Evolutionary conservation across 2,797 vertebrate genomes (phyloP), one percentile per base, ranked within the genome.

Genomic region (Platyrinchus mystaceus): DNA sequence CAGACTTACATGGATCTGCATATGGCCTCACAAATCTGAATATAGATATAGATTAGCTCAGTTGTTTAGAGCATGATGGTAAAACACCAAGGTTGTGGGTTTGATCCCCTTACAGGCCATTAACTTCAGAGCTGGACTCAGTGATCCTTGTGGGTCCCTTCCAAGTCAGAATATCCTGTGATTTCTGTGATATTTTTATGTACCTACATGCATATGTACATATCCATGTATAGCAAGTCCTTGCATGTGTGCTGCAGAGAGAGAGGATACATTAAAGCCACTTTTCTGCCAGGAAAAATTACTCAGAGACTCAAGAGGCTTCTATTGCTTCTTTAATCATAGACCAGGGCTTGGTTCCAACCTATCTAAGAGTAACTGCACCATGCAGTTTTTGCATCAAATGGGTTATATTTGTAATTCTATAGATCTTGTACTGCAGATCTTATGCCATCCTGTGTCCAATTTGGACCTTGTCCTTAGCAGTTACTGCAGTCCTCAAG

Each of bases 381-480:
- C 6, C 9, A 14, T 19, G 12, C 5, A 82, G 15, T 5, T 53
- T 81, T 71, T 56, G 0, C 14, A 71, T 14, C 7, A 58, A 49
- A 32, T n/a, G 2, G 1, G 0, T 36, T 84, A 17, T 4, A 18
- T 12, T 23, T 64, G 4, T 5, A 56, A 6, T 78, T 16, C 4
- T 53, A 7, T 41, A 78, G 52, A 37, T 9, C 21, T 76, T 59
- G 11, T 9, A 10, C 3, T 19, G 4, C 12, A 53, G 30, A 36
- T 5, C 2, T 41, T 26, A 4, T 47, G 24, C 13, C 6, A 3
- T 39, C 4, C 6, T 36, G 15, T 39, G 9, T 41, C 12, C 8
- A 30, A 50, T 90, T 39, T 69, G 23, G 5, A 50, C 12, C 13
- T 66, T 43, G 15, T 79, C 24, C 24, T 53, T 34, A 83, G n/a